Conservation (phyloP, 1,140 invertebrate species). For the Lamellibrachia luymesi region DNA sequence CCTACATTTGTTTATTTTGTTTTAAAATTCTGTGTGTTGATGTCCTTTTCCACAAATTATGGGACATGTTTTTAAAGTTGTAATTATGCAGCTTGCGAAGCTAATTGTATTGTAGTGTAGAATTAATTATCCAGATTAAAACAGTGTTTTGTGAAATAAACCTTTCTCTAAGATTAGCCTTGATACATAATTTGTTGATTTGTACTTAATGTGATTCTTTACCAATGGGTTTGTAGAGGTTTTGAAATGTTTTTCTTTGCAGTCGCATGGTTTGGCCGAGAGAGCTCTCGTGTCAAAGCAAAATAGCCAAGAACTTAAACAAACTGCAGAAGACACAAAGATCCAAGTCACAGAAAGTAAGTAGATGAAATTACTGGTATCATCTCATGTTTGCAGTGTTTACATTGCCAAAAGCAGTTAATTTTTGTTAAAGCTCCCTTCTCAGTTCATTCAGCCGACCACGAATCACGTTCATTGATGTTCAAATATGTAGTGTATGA, state of each 20-base stretch:
- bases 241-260: slow-evolving; percentile 9
- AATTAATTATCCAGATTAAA: too few species aligned
- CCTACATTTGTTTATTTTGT: too few species aligned
- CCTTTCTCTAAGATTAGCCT: too few species aligned
- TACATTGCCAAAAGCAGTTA: background rate
- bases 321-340: background rate
- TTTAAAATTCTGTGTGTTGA: too few species aligned
- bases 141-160: too few species aligned
- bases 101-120: too few species aligned
- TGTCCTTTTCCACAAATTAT: too few species aligned
- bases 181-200: background rate
- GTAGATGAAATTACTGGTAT: background rate
- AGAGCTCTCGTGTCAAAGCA: slow-evolving; percentile 10
- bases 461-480: too few species aligned
- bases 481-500: too few species aligned
- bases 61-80: too few species aligned
- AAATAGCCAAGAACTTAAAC: slow-evolving; percentile 15
- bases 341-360: background rate
- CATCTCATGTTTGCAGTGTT: background rate
- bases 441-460: background rate
- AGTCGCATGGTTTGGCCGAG: slow-evolving; percentile 18
- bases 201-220: background rate
- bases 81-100: too few species aligned
- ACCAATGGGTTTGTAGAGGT: background rate
- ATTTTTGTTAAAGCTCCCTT: background rate